Conservation (phyloP, 2,888 invertebrate genomes). For the Scrobipalpa atriplicella region DNA sequence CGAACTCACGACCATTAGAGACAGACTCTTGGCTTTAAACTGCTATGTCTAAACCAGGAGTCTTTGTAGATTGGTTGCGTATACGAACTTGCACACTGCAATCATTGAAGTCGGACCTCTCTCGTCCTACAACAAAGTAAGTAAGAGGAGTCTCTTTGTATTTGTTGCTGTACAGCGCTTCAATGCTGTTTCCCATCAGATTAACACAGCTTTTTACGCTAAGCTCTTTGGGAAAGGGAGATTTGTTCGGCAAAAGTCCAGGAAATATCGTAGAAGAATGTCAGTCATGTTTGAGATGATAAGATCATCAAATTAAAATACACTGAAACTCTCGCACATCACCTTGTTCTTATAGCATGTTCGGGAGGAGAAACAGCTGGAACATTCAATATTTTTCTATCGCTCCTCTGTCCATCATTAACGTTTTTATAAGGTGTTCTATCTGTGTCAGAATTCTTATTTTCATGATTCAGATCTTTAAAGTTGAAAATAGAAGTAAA, state of each 20-base stretch:
- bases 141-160: not conserved
- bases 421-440: too few species aligned
- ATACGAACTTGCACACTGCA: not conserved
- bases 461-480: too few species aligned
- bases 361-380: too few species aligned
- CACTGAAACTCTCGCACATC: too few species aligned
- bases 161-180: conserved; percentile 3
- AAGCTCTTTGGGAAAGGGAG: conserved; percentile 5
- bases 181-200: conserved; percentile 1
- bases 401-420: too few species aligned
- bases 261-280: not conserved
- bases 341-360: too few species aligned
- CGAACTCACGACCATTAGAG: not conserved
- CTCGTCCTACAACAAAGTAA: not conserved
- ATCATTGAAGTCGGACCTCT: not conserved
- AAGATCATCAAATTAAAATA: too few species aligned
- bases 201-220: not conserved
- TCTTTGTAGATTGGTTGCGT: not conserved
- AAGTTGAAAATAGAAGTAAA: too few species aligned
- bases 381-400: too few species aligned
- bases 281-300: not conserved
- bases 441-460: too few species aligned
- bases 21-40: not conserved
- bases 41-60: too few species aligned
- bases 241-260: too few species aligned